Evolutionary conservation across 2,113 vertebrate genomes (phyloP).

Genomic region (Gavia stellata): DNA sequence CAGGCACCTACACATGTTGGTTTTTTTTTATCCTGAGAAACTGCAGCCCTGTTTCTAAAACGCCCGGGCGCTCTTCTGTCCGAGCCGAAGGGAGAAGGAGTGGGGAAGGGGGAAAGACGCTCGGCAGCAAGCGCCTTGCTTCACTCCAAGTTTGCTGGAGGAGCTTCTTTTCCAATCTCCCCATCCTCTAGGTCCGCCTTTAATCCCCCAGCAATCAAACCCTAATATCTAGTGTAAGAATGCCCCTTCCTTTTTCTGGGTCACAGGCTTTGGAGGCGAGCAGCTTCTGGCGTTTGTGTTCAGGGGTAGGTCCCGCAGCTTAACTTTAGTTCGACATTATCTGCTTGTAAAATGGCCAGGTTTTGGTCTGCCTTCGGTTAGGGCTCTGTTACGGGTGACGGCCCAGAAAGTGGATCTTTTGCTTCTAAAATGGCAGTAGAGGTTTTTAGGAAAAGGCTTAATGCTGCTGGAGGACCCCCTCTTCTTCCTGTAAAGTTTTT

Average conservation of each 20-base stretch:
- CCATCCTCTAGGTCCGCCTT: neutral
- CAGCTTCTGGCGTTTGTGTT: neutral
- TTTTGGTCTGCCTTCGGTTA: neutral
- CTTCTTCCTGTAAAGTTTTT: neutral
- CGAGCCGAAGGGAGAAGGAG: neutral
- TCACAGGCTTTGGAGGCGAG: neutral
- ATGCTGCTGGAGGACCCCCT: neutral
- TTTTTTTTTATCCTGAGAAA: neutral
- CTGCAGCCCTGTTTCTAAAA: neutral
- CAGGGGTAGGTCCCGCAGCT: neutral
- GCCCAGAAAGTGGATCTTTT: neutral
- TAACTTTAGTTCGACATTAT: rapidly evolving
- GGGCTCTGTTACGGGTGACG: neutral
- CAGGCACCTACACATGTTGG: neutral
- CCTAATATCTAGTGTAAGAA: neutral
- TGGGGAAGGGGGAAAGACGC: neutral
- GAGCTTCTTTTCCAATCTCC: neutral
- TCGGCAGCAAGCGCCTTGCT: rapidly evolving
- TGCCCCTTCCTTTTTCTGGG: neutral
- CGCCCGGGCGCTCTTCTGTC: neutral
- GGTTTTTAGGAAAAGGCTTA: neutral
- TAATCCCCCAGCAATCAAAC: neutral
- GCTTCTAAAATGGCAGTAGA: neutral
- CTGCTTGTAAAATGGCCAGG: neutral
- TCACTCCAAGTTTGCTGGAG: rapidly evolving